These are phyloP conservation scores for Squalus acanthias DNA, from an alignment of 2,797 vertebrate genomes.

Conservation along the genomic window DNA sequence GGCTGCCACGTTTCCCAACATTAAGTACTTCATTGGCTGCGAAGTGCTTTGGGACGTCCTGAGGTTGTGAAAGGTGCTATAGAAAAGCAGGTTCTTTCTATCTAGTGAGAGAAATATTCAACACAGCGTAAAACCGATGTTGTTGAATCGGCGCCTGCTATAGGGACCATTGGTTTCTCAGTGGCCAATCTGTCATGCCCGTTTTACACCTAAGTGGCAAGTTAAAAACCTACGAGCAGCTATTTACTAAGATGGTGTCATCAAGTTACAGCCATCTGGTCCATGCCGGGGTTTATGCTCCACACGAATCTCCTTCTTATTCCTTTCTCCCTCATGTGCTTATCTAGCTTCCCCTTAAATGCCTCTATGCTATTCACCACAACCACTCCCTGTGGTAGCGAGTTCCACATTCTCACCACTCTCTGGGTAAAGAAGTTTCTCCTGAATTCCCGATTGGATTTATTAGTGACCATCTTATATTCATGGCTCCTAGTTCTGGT, in stretches of 20 bases:
- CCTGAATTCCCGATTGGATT: neutral
- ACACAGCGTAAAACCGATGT: neutral
- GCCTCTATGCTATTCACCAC: neutral
- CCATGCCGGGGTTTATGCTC: neutral
- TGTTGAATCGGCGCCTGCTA: neutral
- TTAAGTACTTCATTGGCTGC: neutral
- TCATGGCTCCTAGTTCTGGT: neutral
- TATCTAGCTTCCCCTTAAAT: neutral
- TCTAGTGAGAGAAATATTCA: neutral
- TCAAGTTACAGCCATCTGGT: neutral
- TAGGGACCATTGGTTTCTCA: neutral
- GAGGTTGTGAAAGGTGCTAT: neutral
- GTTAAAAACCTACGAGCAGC: neutral
- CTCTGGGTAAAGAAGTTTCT: neutral
- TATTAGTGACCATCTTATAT: neutral
- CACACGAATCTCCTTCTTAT: too few relatives aligned
- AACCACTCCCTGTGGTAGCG: neutral
- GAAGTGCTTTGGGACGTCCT: too few relatives aligned
- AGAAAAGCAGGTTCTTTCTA: too few relatives aligned
- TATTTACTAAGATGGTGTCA: neutral
- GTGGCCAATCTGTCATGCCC: neutral
- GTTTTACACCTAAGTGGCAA: neutral
- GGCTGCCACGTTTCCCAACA: neutral
- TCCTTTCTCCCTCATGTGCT: neutral
- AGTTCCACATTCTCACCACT: neutral